Conservation (phyloP, 2,888 invertebrate species). For the Deroplatys truncata region DNA sequence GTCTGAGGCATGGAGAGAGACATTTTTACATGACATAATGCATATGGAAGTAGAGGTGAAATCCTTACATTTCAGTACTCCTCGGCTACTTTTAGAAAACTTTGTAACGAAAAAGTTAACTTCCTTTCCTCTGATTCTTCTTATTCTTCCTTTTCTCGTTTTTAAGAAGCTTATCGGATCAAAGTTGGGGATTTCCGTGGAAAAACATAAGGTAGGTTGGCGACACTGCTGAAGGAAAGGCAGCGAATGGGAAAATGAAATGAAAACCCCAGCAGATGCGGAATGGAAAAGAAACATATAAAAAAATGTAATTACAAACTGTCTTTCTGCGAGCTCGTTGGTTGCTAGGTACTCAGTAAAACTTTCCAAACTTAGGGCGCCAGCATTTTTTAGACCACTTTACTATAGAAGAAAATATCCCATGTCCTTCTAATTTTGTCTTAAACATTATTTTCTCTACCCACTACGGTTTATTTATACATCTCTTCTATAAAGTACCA, state of each 20-base stretch:
- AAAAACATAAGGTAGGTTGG: not conserved
- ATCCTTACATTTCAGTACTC: not conserved
- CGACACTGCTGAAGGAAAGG: not conserved
- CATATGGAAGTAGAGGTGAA: not conserved
- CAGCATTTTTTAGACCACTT: too few species aligned
- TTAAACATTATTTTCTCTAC: too few species aligned
- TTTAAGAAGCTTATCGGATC: not conserved
- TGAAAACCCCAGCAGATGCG: not conserved
- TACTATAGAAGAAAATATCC: too few species aligned
- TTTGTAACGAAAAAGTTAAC: not conserved
- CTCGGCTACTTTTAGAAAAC: not conserved
- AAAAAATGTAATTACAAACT: not conserved
- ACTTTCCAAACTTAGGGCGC: not conserved
- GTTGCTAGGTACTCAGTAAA: not conserved
- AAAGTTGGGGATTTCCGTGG: not conserved
- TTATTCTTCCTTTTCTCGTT: not conserved
- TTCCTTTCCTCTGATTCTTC: not conserved
- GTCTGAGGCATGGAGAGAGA: too few species aligned
- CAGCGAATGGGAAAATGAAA: not conserved
- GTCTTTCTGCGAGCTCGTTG: not conserved
- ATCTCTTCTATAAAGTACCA: too few species aligned
- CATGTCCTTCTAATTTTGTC: too few species aligned
- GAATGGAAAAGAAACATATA: not conserved
- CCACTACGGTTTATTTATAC: too few species aligned
- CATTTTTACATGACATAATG: not conserved